Base-by-base conservation (phyloP, 2,113 vertebrate species). In the Jacana jacana region DNA sequence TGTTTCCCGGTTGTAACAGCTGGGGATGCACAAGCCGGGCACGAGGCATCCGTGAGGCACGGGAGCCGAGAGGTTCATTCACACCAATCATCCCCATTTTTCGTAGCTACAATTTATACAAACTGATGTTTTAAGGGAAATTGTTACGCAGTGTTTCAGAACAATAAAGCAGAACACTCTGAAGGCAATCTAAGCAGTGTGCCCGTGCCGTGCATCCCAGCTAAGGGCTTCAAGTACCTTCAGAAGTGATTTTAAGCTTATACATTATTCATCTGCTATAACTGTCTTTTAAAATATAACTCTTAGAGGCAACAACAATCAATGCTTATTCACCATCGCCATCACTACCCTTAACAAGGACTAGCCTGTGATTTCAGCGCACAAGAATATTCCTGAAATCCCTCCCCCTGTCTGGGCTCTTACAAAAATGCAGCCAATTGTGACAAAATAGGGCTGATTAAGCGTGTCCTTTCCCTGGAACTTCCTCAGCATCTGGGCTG, bases 211-310 rank as follows among this genome's bases (percentile, higher is more conserved):
- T 81, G 75, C 75, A n/a, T 28, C 68, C 83, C 93, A 58, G 51
- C 81, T 58, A 51, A 17, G 58, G 55, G 40, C 87, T 89, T 77
- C 37, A 7, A 48, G 75, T 68, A 73, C 65, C 58, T 72, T 4
- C 31, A 73, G 92, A 95, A 89, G 73, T 48, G 58, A 89, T 95
- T 86, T 85, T 61, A 66, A 68, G 60, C 60, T 93, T 22, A 86
- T 95, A 27, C 61, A 91, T 97, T 91, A 95, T 97, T 96, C 69
- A 95, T 79, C 57, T 64, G 75, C 81, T 68, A 23, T 48, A 95
- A 30, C 75, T 49, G 28, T n/a, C 40, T 42, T 81, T 58, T 63
- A 84, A 92, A 91, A 80, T 35, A 8, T 40, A 65, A 55, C 42
- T 81, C 68, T 73, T 69, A 48, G 54, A 66, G 55, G 77, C 77